Evolutionary conservation across 2,888 invertebrate species (phyloP).

Genomic region (Pterostichus niger): DNA sequence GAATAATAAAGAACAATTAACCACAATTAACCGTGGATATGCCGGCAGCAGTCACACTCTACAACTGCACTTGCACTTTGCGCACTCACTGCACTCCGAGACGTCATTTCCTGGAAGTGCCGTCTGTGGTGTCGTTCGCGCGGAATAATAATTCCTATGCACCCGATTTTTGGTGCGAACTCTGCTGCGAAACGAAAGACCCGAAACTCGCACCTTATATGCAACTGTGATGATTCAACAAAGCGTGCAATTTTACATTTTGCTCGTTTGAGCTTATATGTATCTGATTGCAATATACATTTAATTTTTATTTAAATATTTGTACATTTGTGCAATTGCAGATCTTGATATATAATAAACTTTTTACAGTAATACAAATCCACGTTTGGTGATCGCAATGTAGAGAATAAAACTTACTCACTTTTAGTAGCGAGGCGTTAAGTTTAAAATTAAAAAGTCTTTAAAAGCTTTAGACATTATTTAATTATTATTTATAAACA

Average conservation of each 20-base stretch:
- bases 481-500: too few species aligned
- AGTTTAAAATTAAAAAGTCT: too few species aligned
- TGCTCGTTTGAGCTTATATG: neutral
- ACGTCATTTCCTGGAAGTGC: conserved; percentile 43
- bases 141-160: conserved; percentile 35
- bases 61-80: conserved; percentile 35
- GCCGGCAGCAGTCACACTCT: conserved; percentile 8
- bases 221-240: conserved; percentile 7
- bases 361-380: too few species aligned
- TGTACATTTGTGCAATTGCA: neutral
- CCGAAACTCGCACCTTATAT: conserved; percentile 30
- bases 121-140: conserved; percentile 37
- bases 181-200: neutral
- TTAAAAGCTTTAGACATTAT: too few species aligned
- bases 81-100: conserved; percentile 11
- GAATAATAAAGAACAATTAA: conserved; percentile 46
- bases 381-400: too few species aligned
- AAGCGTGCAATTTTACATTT: neutral
- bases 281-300: conserved; percentile 5
- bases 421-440: too few species aligned
- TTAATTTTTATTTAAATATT: neutral
- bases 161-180: conserved; percentile 6
- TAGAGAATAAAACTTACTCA: too few species aligned
- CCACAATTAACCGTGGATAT: conserved; percentile 39
- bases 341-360: too few species aligned